Evolutionary conservation across 1,140 invertebrate genomes (phyloP), one percentile per base, ranked within the genome.

Genomic region (Drosophila ficusphila): DNA sequence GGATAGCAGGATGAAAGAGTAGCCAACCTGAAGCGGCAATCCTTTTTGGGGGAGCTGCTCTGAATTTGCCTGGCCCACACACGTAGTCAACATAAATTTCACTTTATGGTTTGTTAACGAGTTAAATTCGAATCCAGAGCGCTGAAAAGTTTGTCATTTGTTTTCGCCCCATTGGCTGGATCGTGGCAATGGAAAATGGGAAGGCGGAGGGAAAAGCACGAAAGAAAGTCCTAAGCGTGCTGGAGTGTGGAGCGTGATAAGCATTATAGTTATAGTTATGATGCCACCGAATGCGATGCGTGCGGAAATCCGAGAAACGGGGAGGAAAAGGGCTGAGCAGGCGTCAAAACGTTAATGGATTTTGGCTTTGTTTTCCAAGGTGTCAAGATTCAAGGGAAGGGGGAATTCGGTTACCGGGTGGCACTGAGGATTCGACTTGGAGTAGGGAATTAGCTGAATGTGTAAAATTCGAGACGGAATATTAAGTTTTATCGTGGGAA

Each of bases 91-190:
- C 81, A 86, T 86, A 88, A 86, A 86, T 86, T 86, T 86, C 73
- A 81, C 82, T 86, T 88, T 86, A 86, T 88, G 81, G 81, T 86
- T 86, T 86, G 81, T 86, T 88, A 86, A 86, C 81, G 81, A 86
- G 81, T 86, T 86, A 86, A 86, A 86, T 88, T 86, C 81, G 82
- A 81, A 86, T 86, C 85, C 81, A 74, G 62, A 76, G 67, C 58
- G 76, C 76, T 62, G 67, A 85, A 75, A 86, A 86, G 72, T 86
- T 86, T 86, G 68, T 86, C 81, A 86, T 69, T 86, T 74, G 71
- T 70, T 75, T 36, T 67, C 71, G 71, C 70, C 69, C 58, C 69
- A 74, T 72, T 72, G 69, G 76, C 38, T 53, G 67, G 73, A 62
- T 36, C 41, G 53, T 65, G 62, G 48, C 76, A 79, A 69, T 52